Evolutionary conservation across 64 coral and sea anemone genomes (phyloP).

Genomic region (Pocillopora damicornis): DNA sequence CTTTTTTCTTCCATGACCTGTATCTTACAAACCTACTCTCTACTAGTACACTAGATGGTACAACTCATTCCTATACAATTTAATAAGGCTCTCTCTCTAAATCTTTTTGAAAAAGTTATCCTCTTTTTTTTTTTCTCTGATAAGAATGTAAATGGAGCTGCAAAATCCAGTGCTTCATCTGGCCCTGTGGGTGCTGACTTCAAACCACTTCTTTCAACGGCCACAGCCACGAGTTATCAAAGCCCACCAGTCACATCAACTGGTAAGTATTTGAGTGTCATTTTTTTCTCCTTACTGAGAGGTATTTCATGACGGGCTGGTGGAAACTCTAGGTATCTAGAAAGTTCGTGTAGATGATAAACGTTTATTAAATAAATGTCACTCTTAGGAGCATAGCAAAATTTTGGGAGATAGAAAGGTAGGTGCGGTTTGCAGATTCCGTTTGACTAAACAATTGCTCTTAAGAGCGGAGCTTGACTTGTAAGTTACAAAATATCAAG

Average conservation of each 20-base stretch:
- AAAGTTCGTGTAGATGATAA: too few relatives aligned
- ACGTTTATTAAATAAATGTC: too few relatives aligned
- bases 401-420: neutral
- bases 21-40: too few relatives aligned
- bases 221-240: constrained; percentile 56
- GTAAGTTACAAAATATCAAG: neutral
- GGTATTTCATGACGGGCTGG: too few relatives aligned
- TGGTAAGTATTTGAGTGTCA: neutral
- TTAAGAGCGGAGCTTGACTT: neutral
- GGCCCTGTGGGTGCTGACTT: constrained; percentile 98
- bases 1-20: neutral
- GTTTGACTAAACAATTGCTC: neutral
- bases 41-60: too few relatives aligned
- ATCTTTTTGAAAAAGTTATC: neutral
- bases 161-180: constrained; percentile 53
- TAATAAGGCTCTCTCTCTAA: neutral
- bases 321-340: too few relatives aligned
- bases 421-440: neutral
- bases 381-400: neutral
- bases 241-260: constrained; percentile 67
- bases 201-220: constrained; percentile 69
- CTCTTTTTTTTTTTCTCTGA: constrained; percentile 6
- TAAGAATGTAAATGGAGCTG: constrained; percentile 84
- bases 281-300: too few relatives aligned
- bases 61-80: neutral